These are phyloP conservation scores for Leucoraja ocellata DNA, from an alignment of 2,797 vertebrate species.

Conservation along the genomic window DNA sequence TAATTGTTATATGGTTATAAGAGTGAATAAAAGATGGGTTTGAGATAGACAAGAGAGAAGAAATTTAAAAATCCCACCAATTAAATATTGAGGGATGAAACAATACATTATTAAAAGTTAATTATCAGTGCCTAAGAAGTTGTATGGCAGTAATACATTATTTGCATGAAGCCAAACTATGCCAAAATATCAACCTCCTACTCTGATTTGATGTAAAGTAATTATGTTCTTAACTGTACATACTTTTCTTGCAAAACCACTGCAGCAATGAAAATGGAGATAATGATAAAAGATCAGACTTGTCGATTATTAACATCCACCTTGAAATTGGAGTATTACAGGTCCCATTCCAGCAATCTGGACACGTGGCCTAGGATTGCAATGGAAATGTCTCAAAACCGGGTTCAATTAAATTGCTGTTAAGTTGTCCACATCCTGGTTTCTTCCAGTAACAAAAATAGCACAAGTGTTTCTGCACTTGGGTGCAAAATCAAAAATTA, in stretches of 20 bases:
- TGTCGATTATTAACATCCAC: background rate
- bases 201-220: background rate
- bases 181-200: background rate
- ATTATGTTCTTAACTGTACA: background rate
- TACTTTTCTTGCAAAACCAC: background rate
- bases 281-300: too few species aligned
- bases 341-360: background rate
- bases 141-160: background rate
- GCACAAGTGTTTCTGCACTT: background rate
- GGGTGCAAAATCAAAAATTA: background rate
- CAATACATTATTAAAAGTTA: background rate
- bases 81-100: background rate
- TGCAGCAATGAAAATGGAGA: background rate
- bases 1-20: background rate
- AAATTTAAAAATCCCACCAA: background rate
- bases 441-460: background rate
- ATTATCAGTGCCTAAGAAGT: background rate
- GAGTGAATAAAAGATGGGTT: background rate
- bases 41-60: background rate
- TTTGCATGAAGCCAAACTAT: background rate
- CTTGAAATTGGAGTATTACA: background rate
- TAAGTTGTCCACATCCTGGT: background rate
- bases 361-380: background rate
- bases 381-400: background rate
- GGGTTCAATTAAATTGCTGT: background rate